A percentile compares a stretch with the other conserved stretches of the same genome.
These are phyloP conservation scores for Halcyon badia DNA, from an alignment of 2,797 vertebrate genomes.

Conservation along the genomic window DNA sequence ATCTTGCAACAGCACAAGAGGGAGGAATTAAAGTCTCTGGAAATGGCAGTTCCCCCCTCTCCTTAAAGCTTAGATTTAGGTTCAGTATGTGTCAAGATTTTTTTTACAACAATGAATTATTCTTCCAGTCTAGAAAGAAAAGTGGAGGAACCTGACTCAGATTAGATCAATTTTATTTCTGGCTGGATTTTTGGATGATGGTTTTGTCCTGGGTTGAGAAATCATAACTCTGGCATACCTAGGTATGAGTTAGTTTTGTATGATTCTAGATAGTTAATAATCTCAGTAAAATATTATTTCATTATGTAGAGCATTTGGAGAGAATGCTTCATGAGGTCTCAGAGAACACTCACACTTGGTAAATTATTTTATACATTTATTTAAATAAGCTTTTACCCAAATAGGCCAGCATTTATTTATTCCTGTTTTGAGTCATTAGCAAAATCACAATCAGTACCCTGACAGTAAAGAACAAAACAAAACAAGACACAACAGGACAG, in stretches of 20 bases:
- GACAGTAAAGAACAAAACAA: not conserved
- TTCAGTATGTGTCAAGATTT: not conserved
- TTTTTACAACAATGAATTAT: not conserved
- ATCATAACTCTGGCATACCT: not conserved
- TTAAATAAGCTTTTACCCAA: slow-evolving; percentile 25
- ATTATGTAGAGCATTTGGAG: not conserved
- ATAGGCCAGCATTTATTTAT: not conserved
- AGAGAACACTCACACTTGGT: not conserved
- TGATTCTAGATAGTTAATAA: not conserved
- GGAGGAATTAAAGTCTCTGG: not conserved
- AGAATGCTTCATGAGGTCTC: not conserved
- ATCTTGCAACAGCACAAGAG: not conserved
- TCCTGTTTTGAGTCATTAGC: not conserved
- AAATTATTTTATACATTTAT: not conserved
- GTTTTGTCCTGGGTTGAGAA: not conserved
- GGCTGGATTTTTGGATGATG: not conserved
- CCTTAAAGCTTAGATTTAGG: not conserved
- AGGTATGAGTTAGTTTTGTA: not conserved
- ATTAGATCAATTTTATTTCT: not conserved
- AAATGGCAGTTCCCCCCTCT: not conserved
- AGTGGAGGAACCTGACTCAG: not conserved
- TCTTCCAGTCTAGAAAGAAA: not conserved
- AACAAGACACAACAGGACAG: not conserved
- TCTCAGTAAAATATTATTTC: not conserved
- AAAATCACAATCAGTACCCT: slow-evolving; percentile 5